A percentile compares a stretch with the other conserved stretches of the same genome.
These are phyloP conservation scores for Camptogramma bilineatum DNA, from an alignment of 2,888 invertebrate species.

Conservation along the genomic window DNA sequence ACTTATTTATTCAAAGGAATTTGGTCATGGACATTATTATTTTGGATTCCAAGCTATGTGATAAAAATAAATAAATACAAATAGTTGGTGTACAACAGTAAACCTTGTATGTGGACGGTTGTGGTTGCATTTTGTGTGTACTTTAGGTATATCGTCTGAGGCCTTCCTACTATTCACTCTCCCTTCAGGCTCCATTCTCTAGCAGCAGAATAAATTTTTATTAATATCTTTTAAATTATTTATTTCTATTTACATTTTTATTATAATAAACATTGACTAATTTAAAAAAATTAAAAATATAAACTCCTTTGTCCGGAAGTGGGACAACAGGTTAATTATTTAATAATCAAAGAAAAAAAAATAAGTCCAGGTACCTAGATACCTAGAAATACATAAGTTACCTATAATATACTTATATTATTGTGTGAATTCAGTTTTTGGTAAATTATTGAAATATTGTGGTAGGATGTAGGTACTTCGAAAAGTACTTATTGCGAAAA, in stretches of 20 bases:
- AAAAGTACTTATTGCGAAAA: not conserved
- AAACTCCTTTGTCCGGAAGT: too few species aligned
- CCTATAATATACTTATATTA: too few species aligned
- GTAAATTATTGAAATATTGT: not conserved
- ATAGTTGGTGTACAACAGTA: constrained; percentile 44
- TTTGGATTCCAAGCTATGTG: constrained; percentile 35
- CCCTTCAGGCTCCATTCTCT: constrained; percentile 75
- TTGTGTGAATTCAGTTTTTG: too few species aligned
- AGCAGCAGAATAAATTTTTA: constrained; percentile 45
- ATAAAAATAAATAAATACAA: constrained; percentile 33
- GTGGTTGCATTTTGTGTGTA: constrained; percentile 77
- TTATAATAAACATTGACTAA: too few species aligned
- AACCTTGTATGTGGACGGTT: constrained; percentile 82
- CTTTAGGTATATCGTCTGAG: constrained; percentile 72
- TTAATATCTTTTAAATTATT: too few species aligned
- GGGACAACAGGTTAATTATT: too few species aligned
- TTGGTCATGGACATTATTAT: constrained; percentile 14
- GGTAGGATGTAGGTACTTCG: not conserved
- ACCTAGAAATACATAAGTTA: too few species aligned
- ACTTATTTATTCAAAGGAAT: not conserved
- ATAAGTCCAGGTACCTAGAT: too few species aligned
- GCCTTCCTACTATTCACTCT: constrained; percentile 62
- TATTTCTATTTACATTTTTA: too few species aligned
- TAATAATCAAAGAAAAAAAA: too few species aligned
- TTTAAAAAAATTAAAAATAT: not conserved